Conservation (phyloP, 2,888 invertebrate species). For the Apamea epomidion region DNA sequence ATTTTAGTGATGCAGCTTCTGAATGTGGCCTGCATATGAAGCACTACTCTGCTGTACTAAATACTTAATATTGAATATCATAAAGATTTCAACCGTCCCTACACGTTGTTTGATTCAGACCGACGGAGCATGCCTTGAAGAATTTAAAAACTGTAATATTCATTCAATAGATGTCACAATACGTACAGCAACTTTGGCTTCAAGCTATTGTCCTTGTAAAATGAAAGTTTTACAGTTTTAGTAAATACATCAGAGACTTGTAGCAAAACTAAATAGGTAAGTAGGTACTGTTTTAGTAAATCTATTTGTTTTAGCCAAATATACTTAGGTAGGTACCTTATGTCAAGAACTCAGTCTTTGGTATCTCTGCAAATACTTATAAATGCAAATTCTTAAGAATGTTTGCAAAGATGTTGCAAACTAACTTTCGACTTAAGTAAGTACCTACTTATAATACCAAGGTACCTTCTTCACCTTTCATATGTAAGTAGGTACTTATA, state of each 20-base stretch:
- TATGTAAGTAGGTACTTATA: neutral
- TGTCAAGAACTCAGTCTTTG: constrained; percentile 9
- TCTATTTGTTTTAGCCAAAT: constrained; percentile 3
- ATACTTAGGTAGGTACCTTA: neutral
- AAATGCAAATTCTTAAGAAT: constrained; percentile 36
- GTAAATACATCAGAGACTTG: neutral
- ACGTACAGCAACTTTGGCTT: too few relatives aligned
- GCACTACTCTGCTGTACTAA: constrained; percentile 19
- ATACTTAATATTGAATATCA: constrained; percentile 52
- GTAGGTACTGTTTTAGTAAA: neutral
- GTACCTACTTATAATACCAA: neutral
- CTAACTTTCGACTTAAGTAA: constrained; percentile 36
- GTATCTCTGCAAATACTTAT: constrained; percentile 25
- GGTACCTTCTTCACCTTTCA: neutral
- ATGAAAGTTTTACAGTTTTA: neutral
- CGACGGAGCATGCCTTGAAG: neutral
- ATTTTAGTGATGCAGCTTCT: constrained; percentile 52
- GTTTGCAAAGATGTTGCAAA: constrained; percentile 33
- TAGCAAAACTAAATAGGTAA: neutral
- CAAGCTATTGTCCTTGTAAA: neutral
- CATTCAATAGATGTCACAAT: neutral
- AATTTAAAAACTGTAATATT: neutral
- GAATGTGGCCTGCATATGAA: constrained; percentile 44
- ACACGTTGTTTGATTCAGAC: constrained; percentile 11
- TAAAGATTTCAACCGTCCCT: constrained; percentile 36